Percentiles rank a stretch among this genome's conserved stretches.
Evolutionary conservation across 2,113 vertebrate species (phyloP).

Genomic region (Odocoileus hemionus): DNA sequence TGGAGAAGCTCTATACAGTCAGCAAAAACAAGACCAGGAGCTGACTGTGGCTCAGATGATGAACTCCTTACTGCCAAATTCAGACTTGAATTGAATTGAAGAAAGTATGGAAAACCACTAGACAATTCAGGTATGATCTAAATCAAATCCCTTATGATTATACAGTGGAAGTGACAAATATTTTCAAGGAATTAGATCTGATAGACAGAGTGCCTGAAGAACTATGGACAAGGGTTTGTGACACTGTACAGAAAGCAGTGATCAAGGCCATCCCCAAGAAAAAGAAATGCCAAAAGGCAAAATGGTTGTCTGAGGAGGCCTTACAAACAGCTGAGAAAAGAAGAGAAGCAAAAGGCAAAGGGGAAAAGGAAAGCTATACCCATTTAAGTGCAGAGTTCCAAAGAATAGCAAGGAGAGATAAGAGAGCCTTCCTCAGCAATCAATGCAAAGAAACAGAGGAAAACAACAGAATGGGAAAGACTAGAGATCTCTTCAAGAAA

Average conservation of each 20-base stretch:
- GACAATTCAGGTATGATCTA: neutral
- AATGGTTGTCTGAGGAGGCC: neutral
- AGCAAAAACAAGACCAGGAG: neutral
- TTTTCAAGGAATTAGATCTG: neutral
- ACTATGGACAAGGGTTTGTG: rapidly evolving
- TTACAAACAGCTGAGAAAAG: neutral
- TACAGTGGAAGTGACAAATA: neutral
- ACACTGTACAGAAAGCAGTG: neutral
- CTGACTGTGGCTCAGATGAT: neutral
- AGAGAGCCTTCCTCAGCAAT: neutral
- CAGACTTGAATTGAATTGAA: neutral
- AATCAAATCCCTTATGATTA: neutral
- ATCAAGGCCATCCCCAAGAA: neutral
- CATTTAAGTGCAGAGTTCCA: neutral
- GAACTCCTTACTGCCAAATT: neutral
- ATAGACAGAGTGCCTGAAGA: neutral
- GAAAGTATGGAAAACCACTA: neutral
- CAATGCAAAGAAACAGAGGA: neutral
- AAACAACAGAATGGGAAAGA: neutral
- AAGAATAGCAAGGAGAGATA: neutral
- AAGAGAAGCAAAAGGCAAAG: neutral
- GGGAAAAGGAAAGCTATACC: neutral
- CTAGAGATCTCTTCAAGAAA: neutral
- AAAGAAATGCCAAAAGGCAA: neutral
- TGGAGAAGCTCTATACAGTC: neutral